These are phyloP conservation scores for Amiota minor DNA, from an alignment of 2,888 invertebrate species.

Conservation along the genomic window DNA sequence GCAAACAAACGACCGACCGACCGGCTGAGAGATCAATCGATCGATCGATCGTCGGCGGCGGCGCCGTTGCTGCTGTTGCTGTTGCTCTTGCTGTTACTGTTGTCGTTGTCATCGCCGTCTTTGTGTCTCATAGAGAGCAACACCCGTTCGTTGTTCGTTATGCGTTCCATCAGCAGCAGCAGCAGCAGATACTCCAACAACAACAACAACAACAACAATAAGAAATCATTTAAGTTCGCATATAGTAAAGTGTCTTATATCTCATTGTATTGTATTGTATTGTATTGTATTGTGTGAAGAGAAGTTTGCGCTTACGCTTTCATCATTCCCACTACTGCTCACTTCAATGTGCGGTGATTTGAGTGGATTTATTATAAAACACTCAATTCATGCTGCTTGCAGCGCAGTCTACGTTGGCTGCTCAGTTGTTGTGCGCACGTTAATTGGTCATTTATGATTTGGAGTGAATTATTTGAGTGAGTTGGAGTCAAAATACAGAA, in stretches of 20 bases:
- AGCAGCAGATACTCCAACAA: neutral
- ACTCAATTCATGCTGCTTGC: conserved; percentile 11
- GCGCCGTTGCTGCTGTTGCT: conserved; percentile 35
- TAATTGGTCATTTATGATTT: conserved; percentile 1
- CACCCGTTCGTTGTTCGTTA: conserved; percentile 12
- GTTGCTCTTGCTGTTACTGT: conserved; percentile 23
- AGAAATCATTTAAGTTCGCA: conserved; percentile 24
- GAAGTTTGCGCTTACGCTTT: neutral
- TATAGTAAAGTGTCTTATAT: conserved; percentile 19
- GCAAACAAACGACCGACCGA: neutral
- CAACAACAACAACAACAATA: conserved; percentile 28
- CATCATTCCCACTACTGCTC: neutral
- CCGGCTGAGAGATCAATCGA: conserved; percentile 24
- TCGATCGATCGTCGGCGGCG: conserved; percentile 28
- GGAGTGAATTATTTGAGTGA: conserved; percentile 6
- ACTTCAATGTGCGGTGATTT: neutral
- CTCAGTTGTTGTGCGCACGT: conserved; percentile 2
- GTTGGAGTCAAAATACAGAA: neutral
- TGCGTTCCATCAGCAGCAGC: neutral
- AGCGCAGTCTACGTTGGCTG: conserved; percentile 28
- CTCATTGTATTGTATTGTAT: neutral
- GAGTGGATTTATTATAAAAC: neutral
- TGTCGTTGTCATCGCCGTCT: conserved; percentile 25
- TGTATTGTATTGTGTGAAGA: neutral
- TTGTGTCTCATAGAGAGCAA: conserved; percentile 27